phyloP scores from a whole-genome alignment of 2,888 invertebrate species.

The Nebria salina region DNA sequence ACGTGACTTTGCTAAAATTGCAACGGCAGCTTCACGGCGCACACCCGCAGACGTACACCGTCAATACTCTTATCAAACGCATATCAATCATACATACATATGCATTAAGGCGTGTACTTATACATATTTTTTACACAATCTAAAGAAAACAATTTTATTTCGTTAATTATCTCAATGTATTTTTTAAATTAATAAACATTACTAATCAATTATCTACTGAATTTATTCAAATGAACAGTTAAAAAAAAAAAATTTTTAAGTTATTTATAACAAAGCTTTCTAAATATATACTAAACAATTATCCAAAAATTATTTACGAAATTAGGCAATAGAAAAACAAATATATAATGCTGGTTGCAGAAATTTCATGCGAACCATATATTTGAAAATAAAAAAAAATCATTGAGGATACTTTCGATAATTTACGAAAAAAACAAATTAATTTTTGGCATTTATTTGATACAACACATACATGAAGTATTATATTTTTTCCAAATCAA shows the following conservation, averaged over 20 bases:
- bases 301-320: not conserved
- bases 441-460: slow-evolving; percentile 38
- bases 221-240: too few species aligned
- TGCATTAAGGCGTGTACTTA: not conserved
- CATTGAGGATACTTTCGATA: too few species aligned
- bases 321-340: not conserved
- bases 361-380: not conserved
- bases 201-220: too few species aligned
- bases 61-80: slow-evolving; percentile 33
- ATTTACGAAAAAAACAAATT: slow-evolving; percentile 5
- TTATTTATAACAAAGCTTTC: too few species aligned
- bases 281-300: too few species aligned
- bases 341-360: not conserved
- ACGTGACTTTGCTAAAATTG: slow-evolving; percentile 22
- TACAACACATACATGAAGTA: slow-evolving; percentile 35
- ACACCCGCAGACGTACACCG: slow-evolving; percentile 17
- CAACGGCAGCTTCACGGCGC: slow-evolving; percentile 2
- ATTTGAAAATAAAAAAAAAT: not conserved
- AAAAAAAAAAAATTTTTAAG: too few species aligned
- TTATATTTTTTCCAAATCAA: slow-evolving; percentile 12
- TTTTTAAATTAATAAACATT: not conserved
- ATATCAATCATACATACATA: slow-evolving; percentile 20
- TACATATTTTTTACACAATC: not conserved
- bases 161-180: not conserved
- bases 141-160: slow-evolving; percentile 5